Base-by-base conservation (phyloP, 2,888 invertebrate genomes). In the Lacanobia wlatinum region DNA sequence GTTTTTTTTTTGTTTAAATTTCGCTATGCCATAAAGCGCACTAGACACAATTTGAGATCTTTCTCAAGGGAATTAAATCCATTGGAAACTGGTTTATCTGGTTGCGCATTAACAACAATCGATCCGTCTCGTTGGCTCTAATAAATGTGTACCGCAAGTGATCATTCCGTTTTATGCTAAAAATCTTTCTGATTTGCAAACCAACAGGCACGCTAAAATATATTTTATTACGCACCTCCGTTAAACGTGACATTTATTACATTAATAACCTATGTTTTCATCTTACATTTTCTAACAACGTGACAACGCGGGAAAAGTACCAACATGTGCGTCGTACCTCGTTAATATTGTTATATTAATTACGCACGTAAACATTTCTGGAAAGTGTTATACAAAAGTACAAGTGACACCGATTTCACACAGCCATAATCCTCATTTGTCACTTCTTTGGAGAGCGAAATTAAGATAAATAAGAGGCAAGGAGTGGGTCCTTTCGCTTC, bases 381-480 rank as follows among this genome's bases (percentile, higher is more conserved):
- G 85, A 86, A 86, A 87, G 85, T 83, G 84, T 85, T 80, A 87
- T 81, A 87, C 85, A 83, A 85, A 89, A 88, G 87, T 86, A 84
- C 86, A 86, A 88, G 87, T 87, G 89, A 89, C 90, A 90, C 87
- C 89, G 87, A 91, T 91, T 92, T 90, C 87, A 90, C 90, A 88
- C 88, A 88, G 86, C 87, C 89, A 89, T 92, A 92, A 93, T 92
- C 88, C 91, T 89, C 91, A 93, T 93, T 94, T 94, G 94, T 93
- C 94, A 94, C 91, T 92, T 92, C 92, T 94, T 90, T 90, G 85
- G 90, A 88, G 91, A 92, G 92, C 91, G 90, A 95, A 94, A 95
- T 95, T 94, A 95, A 94, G 94, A 95, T 94, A 94, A 94, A 95
- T 94, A 95, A 93, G 94, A 93, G 91, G 90, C 90, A 93, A 92